Base-by-base conservation (phyloP, 2,797 vertebrate species). In the Cetoscarus ocellatus region DNA sequence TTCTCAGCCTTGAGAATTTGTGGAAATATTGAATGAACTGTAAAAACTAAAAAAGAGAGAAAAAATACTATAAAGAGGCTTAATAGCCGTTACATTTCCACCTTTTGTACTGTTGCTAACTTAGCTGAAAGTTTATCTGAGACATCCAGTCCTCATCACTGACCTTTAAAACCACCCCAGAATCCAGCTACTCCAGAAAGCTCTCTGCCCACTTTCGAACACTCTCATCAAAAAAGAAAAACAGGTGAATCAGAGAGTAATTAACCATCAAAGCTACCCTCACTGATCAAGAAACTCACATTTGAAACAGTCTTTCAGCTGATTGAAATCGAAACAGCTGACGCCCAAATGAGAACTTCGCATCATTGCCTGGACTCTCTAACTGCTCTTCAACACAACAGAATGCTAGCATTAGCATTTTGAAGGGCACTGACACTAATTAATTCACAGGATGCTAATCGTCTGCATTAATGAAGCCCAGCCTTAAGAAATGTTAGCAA, bases 391-490 rank as follows among this genome's bases (percentile, higher is more conserved):
- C 75, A 88, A 90, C 76, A 91, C 90, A 92, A 90, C 89, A 91
- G 87, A 93, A 91, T 88, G 91, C 91, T 91, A 91, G 87, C 92
- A 93, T 93, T 93, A 92, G 92, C 91, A 93, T 93, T 94, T 93
- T 94, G 93, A 94, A 94, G 93, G 93, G 91, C 91, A 93, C 86
- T 92, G 91, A 92, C 92, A 92, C 90, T 94, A 94, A 94, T 94
- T 91, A 92, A 94, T 94, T 93, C 91, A 88, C 90, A 86, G 86
- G 91, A 93, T 93, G 90, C 92, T 93, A 94, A 94, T 93, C 89
- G 80, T 92, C 88, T 91, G 91, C 90, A 92, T 93, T 93, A 94
- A 93, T 93, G 92, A 93, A 91, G 91, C 91, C 88, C 86, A 91
- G 92, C 92, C 91, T 93, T 92, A 93, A 92, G 92, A 93, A 93